Evolutionary conservation across 2,888 invertebrate genomes (phyloP), one percentile per base, ranked within the genome.

Genomic region (Pristionchus exspectatus): DNA sequence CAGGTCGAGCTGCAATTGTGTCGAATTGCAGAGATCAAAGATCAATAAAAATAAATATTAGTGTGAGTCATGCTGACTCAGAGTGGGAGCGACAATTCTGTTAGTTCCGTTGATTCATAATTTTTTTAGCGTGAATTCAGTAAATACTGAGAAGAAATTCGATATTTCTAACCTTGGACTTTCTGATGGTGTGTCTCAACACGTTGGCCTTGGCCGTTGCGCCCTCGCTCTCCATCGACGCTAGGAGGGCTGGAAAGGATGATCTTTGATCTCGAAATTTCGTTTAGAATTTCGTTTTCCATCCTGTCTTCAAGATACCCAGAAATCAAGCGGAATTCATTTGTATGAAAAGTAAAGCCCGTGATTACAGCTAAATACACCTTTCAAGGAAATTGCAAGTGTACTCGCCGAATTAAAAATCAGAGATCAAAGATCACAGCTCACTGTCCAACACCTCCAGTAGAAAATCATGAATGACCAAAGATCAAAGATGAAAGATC

Each of bases 171-270:
- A 84, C 84, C 90, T 94, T 94, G 81, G 93, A 94, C 63, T 92
- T 90, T 63, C 91, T 91, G 66, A 94, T 92, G 5, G 92, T 92
- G 87, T 93, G 92, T 56, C 93, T 91, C 66, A 93, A 90, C 9
- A 92, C 92, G 85, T 93, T 93, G 27, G 92, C 93, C 87, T 91
- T 91, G 4, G 93, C 93, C 18, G 93, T 92, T 14, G 91, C 89
- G 0, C 93, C 93, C 12, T 87, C 89, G 81, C 90, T 91, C 66
- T 90, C 92, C 88, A 91, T 92, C 10, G 90, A 89, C 0, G 44
- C 33, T 18, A 89, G 89, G 0, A 89, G 66, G 24, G 56, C 87
- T 88, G 74, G 12, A 86, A 38, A 14, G 16, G 21, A 33, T 27
- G 50, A 50, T 54, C 24, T 81, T 50, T 27, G 30, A 83, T 56